Conservation (phyloP, 2,888 invertebrate genomes). For the Drosophila mettleri region DNA sequence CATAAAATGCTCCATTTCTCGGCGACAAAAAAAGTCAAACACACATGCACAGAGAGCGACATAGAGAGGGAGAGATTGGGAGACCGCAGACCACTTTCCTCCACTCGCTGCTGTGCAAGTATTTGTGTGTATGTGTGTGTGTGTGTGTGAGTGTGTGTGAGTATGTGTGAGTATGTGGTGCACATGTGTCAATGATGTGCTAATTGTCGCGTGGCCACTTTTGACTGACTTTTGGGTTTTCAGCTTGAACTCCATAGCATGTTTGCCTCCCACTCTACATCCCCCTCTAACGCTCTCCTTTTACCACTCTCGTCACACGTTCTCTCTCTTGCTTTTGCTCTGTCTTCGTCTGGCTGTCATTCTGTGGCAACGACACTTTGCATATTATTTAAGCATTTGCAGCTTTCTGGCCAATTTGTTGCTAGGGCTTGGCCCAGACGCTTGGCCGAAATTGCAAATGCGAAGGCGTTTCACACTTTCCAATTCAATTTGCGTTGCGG, state of each 20-base stretch:
- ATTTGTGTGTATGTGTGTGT: slow-evolving; percentile 9
- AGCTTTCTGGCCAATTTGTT: slow-evolving; percentile 43
- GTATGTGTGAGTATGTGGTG: slow-evolving; percentile 28
- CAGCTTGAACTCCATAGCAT: slow-evolving; percentile 36
- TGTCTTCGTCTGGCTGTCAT: not conserved
- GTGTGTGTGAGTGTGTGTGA: slow-evolving; percentile 19
- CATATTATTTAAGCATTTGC: slow-evolving; percentile 46
- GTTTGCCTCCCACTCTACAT: not conserved
- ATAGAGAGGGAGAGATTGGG: not conserved
- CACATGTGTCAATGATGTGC: slow-evolving; percentile 79
- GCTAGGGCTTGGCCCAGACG: slow-evolving; percentile 53
- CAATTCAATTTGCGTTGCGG: slow-evolving; percentile 39
- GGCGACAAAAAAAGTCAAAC: slow-evolving; percentile 31
- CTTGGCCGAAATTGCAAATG: slow-evolving; percentile 24
- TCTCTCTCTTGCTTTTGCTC: not conserved
- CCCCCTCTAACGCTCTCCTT: not conserved
- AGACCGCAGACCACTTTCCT: slow-evolving; percentile 15
- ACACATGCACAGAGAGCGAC: not conserved
- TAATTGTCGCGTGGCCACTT: slow-evolving; percentile 78
- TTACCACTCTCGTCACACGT: not conserved
- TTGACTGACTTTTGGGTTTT: slow-evolving; percentile 36
- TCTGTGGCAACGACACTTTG: slow-evolving; percentile 35
- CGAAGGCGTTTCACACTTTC: slow-evolving; percentile 64
- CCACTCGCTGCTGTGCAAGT: slow-evolving; percentile 14
- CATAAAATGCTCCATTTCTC: slow-evolving; percentile 79